Conservation (phyloP, 1,140 invertebrate species). For the Drosophila ercepeae region DNA sequence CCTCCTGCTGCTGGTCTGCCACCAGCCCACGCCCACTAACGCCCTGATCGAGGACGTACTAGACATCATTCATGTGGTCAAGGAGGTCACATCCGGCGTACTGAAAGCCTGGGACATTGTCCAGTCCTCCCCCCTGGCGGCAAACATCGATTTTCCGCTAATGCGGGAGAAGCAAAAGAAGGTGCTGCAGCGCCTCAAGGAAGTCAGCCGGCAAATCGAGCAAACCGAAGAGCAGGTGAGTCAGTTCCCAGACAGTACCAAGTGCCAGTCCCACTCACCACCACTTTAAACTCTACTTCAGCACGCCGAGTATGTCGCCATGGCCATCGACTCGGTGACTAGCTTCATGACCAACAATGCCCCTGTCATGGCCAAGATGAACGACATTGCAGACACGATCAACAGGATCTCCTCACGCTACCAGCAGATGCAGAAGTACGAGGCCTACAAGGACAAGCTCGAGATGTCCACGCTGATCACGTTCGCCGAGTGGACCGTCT, state of each 20-base stretch:
- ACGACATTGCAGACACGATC: slow-evolving; percentile 86
- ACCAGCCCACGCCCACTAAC: slow-evolving; percentile 50
- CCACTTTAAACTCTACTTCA: slow-evolving; percentile 21
- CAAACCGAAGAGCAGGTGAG: slow-evolving; percentile 72
- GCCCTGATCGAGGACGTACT: slow-evolving; percentile 85
- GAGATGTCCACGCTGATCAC: slow-evolving; percentile 88
- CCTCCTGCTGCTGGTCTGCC: slow-evolving; percentile 19
- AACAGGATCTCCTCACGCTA: slow-evolving; percentile 86
- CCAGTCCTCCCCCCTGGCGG: slow-evolving; percentile 84
- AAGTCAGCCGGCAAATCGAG: slow-evolving; percentile 84
- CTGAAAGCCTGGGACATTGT: slow-evolving; percentile 87
- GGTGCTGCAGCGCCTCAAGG: slow-evolving; percentile 84
- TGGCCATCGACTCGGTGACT: slow-evolving; percentile 77
- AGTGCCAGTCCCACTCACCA: background rate
- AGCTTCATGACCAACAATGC: slow-evolving; percentile 74
- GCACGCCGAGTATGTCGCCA: slow-evolving; percentile 69
- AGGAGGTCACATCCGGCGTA: slow-evolving; percentile 86
- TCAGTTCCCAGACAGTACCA: background rate
- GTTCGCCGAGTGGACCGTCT: slow-evolving; percentile 88
- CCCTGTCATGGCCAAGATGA: slow-evolving; percentile 85
- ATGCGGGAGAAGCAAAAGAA: slow-evolving; percentile 85
- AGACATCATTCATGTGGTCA: slow-evolving; percentile 86
- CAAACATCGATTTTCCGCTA: slow-evolving; percentile 86
- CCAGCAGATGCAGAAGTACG: slow-evolving; percentile 85
- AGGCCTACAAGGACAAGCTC: slow-evolving; percentile 84